These are phyloP conservation scores for Bufo bufo DNA, from an alignment of 2,113 vertebrate genomes.

Conservation along the genomic window DNA sequence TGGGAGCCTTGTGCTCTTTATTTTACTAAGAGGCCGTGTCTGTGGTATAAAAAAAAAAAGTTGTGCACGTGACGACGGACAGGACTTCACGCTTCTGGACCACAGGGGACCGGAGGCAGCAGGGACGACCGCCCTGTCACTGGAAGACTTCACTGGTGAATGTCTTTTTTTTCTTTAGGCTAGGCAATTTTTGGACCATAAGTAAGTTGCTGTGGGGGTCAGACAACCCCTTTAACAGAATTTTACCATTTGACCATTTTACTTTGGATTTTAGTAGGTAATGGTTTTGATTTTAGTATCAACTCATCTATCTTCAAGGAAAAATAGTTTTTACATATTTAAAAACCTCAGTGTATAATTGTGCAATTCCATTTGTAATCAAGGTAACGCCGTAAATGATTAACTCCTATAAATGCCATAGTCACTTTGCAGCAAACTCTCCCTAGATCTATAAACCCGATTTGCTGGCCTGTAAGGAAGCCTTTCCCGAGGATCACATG, in stretches of 20 bases:
- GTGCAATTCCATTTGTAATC: background rate
- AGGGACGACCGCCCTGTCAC: too few species aligned
- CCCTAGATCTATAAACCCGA: background rate
- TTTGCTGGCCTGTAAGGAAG: background rate
- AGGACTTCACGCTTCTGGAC: too few species aligned
- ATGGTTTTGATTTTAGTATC: background rate
- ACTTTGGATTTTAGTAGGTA: background rate
- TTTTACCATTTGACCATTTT: background rate
- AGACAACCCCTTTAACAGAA: too few species aligned
- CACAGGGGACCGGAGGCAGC: too few species aligned
- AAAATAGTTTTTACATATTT: background rate
- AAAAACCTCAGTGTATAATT: background rate
- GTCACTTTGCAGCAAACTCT: background rate
- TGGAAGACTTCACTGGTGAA: too few species aligned
- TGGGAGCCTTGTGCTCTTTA: background rate
- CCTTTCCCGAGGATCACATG: background rate
- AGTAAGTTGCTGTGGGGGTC: too few species aligned
- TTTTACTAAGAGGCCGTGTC: background rate
- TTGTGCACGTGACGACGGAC: too few species aligned
- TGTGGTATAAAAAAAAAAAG: too few species aligned
- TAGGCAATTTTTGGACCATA: too few species aligned
- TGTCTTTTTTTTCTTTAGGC: too few species aligned
- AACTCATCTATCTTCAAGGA: background rate
- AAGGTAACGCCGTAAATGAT: slow-evolving; percentile 9
- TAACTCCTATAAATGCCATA: background rate